Percentiles rank a stretch among this genome's conserved stretches.
These are phyloP conservation scores for Thalassophryne amazonica DNA, from an alignment of 2,797 vertebrate genomes.

Conservation along the genomic window DNA sequence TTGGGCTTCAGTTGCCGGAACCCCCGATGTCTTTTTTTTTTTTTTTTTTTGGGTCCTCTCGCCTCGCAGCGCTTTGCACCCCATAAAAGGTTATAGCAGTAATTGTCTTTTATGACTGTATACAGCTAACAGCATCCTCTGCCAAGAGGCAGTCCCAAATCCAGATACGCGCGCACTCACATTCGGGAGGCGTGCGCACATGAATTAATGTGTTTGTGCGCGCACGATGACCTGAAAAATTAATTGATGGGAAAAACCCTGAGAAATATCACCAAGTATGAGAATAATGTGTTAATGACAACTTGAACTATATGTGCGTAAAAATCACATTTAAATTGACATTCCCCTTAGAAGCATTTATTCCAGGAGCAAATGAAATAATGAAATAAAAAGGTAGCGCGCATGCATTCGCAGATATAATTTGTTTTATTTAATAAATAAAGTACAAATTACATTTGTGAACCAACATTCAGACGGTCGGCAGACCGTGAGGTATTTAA, in stretches of 20 bases:
- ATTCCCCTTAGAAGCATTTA: too few relatives aligned
- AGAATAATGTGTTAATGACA: too few relatives aligned
- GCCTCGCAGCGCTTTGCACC: constrained; percentile 90
- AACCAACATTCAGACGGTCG: constrained; percentile 87
- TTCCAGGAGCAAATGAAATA: not conserved
- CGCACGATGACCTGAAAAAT: too few relatives aligned
- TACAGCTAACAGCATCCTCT: constrained; percentile 83
- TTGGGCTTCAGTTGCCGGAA: constrained; percentile 67
- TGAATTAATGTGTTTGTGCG: not conserved
- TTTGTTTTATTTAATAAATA: constrained; percentile 84
- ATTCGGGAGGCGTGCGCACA: constrained; percentile 3
- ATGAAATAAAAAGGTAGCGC: constrained; percentile 13
- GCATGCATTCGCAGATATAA: constrained; percentile 68
- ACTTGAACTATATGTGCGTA: too few relatives aligned
- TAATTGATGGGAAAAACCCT: too few relatives aligned
- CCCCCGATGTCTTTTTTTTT: constrained; percentile 58
- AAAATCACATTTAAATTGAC: too few relatives aligned
- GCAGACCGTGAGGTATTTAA: constrained; percentile 93
- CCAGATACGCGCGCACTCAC: constrained; percentile 24
- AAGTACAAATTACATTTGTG: constrained; percentile 81
- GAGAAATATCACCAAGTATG: too few relatives aligned
- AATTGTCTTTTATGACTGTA: constrained; percentile 95
- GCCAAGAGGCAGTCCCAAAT: constrained; percentile 73
- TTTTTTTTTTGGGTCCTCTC: constrained; percentile 74
- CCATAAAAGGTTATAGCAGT: constrained; percentile 95